A percentile compares a stretch with the other conserved stretches of the same genome.
These are phyloP conservation scores for Sus cebifrons DNA, from an alignment of 2,797 vertebrate species.

Conservation along the genomic window DNA sequence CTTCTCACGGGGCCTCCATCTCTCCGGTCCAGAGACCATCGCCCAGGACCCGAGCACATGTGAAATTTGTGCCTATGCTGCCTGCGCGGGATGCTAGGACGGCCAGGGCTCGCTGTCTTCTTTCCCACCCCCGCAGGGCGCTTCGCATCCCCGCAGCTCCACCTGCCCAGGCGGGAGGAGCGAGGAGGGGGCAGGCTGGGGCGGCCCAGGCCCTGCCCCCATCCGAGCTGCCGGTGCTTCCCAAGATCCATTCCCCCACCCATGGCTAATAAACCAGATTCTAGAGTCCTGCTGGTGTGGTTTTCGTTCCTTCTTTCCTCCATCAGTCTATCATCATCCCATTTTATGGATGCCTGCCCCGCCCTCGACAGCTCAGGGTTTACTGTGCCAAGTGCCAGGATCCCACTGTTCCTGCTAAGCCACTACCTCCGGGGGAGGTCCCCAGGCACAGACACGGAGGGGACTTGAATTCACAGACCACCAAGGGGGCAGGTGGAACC, in stretches of 20 bases:
- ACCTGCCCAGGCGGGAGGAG: not conserved
- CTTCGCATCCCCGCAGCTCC: not conserved
- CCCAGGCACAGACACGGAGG: not conserved
- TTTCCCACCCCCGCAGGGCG: not conserved
- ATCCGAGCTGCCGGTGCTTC: not conserved
- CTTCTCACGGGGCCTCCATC: not conserved
- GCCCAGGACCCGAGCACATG: conserved; percentile 63
- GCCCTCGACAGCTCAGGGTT: not conserved
- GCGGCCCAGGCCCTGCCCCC: not conserved
- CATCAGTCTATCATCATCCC: not conserved
- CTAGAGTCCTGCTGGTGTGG: not conserved
- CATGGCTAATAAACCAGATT: conserved; percentile 79
- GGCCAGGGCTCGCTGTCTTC: not conserved
- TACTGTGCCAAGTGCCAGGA: not conserved
- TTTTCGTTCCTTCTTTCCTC: not conserved
- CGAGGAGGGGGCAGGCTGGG: not conserved
- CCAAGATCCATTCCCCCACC: not conserved
- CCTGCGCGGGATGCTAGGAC: conserved; percentile 86
- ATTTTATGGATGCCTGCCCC: not conserved
- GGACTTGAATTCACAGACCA: not conserved
- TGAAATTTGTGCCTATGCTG: conserved; percentile 86
- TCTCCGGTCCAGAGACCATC: conserved; percentile 77
- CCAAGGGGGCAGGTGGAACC: accelerated
- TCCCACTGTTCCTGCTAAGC: not conserved
- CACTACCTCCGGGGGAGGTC: not conserved